Conservation (phyloP, 2,888 invertebrate genomes). For the Choreutis nemorana region DNA sequence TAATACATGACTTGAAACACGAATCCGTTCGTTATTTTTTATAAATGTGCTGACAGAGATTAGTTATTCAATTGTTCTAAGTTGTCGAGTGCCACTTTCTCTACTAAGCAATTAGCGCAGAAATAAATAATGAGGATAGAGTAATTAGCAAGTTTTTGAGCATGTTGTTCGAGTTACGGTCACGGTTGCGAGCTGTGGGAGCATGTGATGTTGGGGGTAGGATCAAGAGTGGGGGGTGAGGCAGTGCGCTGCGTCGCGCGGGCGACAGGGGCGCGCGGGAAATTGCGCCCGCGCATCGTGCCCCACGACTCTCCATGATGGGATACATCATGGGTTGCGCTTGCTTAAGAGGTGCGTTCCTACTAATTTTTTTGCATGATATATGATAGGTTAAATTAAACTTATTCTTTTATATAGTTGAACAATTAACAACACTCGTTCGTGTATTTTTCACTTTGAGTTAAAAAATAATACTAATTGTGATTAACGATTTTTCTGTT, state of each 20-base stretch:
- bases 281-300: conserved; percentile 37
- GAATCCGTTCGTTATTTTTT: background rate
- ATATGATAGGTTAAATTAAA: background rate
- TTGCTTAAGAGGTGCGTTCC: conserved; percentile 81
- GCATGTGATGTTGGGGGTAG: conserved; percentile 18
- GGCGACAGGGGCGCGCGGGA: conserved; percentile 24
- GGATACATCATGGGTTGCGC: conserved; percentile 95
- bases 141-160: too few relatives aligned
- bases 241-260: conserved; percentile 56
- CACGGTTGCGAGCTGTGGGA: too few relatives aligned
- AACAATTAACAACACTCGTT: background rate
- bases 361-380: background rate
- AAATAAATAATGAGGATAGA: too few relatives aligned
- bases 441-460: too few relatives aligned
- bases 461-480: too few relatives aligned
- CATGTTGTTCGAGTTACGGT: too few relatives aligned
- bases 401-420: background rate
- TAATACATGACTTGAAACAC: background rate
- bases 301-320: conserved; percentile 75
- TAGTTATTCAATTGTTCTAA: too few relatives aligned
- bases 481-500: too few relatives aligned
- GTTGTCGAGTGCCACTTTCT: too few relatives aligned
- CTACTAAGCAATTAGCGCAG: too few relatives aligned
- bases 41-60: background rate
- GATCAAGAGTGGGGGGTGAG: conserved; percentile 32